A percentile compares a stretch with the other conserved stretches of the same genome.
Evolutionary conservation across 2,113 vertebrate species (phyloP).

Genomic region (Melanerpes formicivorus): DNA sequence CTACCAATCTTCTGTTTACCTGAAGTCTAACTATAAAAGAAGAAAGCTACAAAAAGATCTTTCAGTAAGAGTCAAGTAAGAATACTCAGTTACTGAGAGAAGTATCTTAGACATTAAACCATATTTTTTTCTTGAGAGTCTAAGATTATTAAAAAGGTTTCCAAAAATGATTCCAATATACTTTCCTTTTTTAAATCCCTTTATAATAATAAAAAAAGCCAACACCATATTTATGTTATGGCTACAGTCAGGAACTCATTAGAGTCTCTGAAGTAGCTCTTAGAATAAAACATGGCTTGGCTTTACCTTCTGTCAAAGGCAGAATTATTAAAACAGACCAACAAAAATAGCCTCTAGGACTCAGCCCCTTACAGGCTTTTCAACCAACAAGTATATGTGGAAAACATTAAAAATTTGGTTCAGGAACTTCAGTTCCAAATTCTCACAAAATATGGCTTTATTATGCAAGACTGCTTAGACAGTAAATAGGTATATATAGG

Average conservation of each 20-base stretch:
- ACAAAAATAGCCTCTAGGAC: neutral
- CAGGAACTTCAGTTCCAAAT: neutral
- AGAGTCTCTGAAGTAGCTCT: neutral
- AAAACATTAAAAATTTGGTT: no score
- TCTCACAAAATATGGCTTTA: neutral
- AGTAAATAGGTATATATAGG: neutral
- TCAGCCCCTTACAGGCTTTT: neutral
- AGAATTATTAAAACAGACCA: neutral
- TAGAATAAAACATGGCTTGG: neutral
- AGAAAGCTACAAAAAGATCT: neutral
- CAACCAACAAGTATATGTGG: neutral
- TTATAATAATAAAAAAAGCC: neutral
- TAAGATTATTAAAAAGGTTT: neutral
- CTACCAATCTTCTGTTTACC: neutral
- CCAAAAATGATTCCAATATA: neutral
- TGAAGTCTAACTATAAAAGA: neutral
- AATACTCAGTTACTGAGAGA: neutral
- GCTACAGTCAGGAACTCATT: neutral
- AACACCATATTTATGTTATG: neutral
- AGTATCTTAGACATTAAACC: neutral
- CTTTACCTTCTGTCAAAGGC: neutral
- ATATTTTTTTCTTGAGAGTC: neutral
- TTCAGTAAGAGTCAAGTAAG: neutral
- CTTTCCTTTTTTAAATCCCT: accelerated
- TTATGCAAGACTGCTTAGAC: neutral